Conservation (phyloP, 2,113 vertebrate species). For the Delphinapterus leucas region DNA sequence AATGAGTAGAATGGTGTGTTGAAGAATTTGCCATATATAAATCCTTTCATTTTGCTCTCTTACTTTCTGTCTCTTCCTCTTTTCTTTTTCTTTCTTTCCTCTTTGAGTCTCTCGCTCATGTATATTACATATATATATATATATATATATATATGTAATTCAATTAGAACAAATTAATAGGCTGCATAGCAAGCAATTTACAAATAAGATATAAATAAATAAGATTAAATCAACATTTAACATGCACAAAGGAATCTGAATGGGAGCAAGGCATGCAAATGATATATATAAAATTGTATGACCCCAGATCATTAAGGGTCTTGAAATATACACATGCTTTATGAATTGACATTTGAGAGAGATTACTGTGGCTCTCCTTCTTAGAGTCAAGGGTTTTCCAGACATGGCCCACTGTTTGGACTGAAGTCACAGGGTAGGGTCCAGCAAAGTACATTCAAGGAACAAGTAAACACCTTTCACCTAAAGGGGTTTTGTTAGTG, state of each 20-base stretch:
- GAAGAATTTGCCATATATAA: neutral
- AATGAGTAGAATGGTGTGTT: neutral
- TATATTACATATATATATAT: neutral
- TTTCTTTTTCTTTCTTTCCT: neutral
- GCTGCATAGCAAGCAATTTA: neutral
- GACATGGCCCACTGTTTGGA: neutral
- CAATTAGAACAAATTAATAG: too few relatives aligned
- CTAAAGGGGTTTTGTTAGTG: neutral
- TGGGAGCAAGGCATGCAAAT: neutral
- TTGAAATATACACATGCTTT: neutral
- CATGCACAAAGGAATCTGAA: neutral
- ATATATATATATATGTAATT: too few relatives aligned
- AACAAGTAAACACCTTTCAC: neutral
- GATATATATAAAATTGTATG: neutral
- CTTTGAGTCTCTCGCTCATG: neutral
- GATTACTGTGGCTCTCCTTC: neutral
- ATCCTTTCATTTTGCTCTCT: neutral
- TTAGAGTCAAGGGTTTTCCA: neutral
- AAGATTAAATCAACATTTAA: conserved; percentile 4
- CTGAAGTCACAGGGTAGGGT: neutral
- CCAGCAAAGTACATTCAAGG: neutral
- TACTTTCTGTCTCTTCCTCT: neutral
- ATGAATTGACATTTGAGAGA: neutral
- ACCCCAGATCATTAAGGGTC: neutral
- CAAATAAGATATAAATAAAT: neutral